Base-by-base conservation (phyloP, 2,888 invertebrate species). In the Agrenia bidenticulata region DNA sequence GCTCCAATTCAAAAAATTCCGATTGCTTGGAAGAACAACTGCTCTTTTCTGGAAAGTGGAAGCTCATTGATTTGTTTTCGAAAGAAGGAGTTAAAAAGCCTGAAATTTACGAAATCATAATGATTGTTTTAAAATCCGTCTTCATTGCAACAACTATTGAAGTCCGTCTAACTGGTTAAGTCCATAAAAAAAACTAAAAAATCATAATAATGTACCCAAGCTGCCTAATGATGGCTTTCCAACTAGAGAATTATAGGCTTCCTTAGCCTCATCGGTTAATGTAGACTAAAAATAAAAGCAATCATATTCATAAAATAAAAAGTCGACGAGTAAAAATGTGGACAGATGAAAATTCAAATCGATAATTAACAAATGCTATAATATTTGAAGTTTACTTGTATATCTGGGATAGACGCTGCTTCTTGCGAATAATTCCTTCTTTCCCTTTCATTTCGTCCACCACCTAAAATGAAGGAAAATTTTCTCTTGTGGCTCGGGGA, bases 201-300 rank as follows among this genome's bases (percentile, higher is more conserved):
- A 32, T n/a, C n/a, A n/a, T n/a, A n/a, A n/a, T 15, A 45, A 45
- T 45, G n/a, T 73, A 74, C 74, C 74, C 58, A 76, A 67, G 55
- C 71, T 71, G 42, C 73, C 76, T 23, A 77, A 72, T 21, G 77
- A 73, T 51, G 88, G 87, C 70, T 88, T 85, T 79, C 95, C 94
- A 61, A 98, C 93, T 59, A 98, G 83, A 77, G 91, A 89, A 78
- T 92, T 90, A 82, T 98, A 98, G 0, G 94, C 97, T 78, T 90
- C 87, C 79, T 92, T 93, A 54, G 94, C 91, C 80, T 94, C 93
- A 77, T 90, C 89, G 19, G 92, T 90, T 77, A 94, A 84, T 27
- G 89, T 88, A 27, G 88, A 87, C 92, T 93, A 83, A 79, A 75
- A n/a, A 76, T 63, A 59, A 61, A 56, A 56, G 54, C 37, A 17